Evolutionary conservation across 2,888 invertebrate species (phyloP), one percentile per base, ranked within the genome.

Genomic region (Timema cristinae): DNA sequence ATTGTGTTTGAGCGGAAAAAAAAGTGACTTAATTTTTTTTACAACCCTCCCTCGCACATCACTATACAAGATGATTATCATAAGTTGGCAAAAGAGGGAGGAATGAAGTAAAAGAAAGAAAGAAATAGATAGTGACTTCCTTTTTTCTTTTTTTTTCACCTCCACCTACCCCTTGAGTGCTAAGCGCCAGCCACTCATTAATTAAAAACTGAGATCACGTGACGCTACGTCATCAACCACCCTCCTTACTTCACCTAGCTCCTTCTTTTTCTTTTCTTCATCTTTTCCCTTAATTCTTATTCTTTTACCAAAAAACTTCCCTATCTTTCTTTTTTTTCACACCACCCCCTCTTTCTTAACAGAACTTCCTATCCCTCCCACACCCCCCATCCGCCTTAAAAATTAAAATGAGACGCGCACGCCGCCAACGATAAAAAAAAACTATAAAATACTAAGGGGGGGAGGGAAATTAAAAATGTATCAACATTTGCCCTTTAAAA

Each of bases 261-360:
- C 11, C 54, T 68, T 54, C 54, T 68, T 66, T 61, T 71, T 59
- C 68, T 49, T 71, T 71, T 59, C 71, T 71, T 71, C 71, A 61
- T 71, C 71, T 71, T 71, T 69, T 67, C 69, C 68, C 68, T 71
- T 73, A 73, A 73, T 73, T 73, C 72, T 72, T 73, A 73, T 73
- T 73, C 73, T 69, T 71, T 67, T 67, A 54, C 59, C 71, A 67
- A 69, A 69, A 69, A 51, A 52, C 78, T 80, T 78, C 77, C 80
- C 79, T 79, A 77, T 78, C 78, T 75, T 76, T 76, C 76, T 76
- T 73, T 73, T 73, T 73, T 70, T 69, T 47, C 61, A 68, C 52
- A 51, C 73, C 70, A 73, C 66, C 56, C 54, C 69, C 72, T 63
- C 69, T 73, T 70, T 73, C 75, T 72, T 73, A 32, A 32, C 32